phyloP scores from a whole-genome alignment of 2,113 vertebrate genomes.

The Sinocyclocheilus anophthalmus region DNA sequence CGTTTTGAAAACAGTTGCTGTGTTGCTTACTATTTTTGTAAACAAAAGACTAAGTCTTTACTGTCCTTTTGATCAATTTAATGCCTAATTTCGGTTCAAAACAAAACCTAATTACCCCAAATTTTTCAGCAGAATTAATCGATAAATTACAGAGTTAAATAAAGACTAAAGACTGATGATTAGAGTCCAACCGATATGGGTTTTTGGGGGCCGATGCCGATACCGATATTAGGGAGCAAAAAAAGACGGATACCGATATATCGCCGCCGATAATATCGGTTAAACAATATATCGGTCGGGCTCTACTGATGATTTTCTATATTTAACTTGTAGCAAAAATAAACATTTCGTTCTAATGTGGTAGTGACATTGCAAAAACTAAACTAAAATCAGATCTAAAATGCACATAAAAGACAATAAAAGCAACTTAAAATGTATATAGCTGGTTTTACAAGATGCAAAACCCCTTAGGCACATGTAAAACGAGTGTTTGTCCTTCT shows the following conservation, averaged over 20 bases:
- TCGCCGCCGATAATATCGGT: no score
- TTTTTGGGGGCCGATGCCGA: no score
- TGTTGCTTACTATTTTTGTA: not conserved
- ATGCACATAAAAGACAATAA: constrained; percentile 15
- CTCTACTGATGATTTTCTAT: not conserved
- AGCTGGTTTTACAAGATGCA: not conserved
- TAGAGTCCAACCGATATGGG: no score
- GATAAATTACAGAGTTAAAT: not conserved
- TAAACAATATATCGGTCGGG: no score
- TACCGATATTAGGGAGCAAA: no score
- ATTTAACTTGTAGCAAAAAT: not conserved
- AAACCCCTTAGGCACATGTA: constrained; percentile 18
- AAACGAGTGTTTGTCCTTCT: constrained; percentile 37
- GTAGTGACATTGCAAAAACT: not conserved
- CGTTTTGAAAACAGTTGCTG: not conserved
- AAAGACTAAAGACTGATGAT: not conserved
- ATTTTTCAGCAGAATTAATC: not conserved
- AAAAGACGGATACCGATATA: no score
- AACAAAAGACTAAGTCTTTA: not conserved
- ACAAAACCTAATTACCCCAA: not conserved
- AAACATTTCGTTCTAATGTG: not conserved
- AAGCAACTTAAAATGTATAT: not conserved
- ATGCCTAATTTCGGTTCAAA: not conserved
- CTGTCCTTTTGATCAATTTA: not conserved
- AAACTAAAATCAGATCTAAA: not conserved